Conservation (phyloP, 2,888 invertebrate species). For the Heteromurus nitidus region DNA sequence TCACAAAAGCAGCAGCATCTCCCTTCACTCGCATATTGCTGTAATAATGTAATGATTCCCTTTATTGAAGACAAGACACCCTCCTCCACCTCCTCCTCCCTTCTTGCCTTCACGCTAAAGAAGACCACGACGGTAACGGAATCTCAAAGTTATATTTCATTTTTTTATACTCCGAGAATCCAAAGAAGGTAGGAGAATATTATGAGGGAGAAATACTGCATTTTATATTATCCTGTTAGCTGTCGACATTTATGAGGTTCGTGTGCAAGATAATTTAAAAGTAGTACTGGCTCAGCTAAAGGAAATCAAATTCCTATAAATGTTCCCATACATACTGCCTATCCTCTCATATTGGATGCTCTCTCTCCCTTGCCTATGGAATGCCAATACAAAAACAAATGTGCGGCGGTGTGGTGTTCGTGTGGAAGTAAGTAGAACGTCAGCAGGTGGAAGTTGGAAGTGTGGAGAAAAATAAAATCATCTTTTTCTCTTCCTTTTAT, state of each 20-base stretch:
- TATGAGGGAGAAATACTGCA: too few relatives aligned
- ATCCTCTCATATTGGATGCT: neutral
- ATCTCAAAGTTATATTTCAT: too few relatives aligned
- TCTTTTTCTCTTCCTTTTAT: neutral
- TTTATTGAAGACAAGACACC: too few relatives aligned
- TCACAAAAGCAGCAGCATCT: too few relatives aligned
- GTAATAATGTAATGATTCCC: too few relatives aligned
- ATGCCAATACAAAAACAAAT: neutral
- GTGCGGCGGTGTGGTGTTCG: neutral
- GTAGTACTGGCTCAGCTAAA: slow-evolving; percentile 32
- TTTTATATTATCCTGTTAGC: slow-evolving; percentile 41
- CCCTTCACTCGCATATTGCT: too few relatives aligned
- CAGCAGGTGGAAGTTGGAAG: too few relatives aligned
- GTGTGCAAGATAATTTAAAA: slow-evolving; percentile 63
- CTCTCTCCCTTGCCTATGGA: neutral
- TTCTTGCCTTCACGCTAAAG: too few relatives aligned
- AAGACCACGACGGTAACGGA: too few relatives aligned
- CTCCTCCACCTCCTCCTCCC: too few relatives aligned
- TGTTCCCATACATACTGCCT: neutral
- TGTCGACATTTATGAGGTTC: slow-evolving; percentile 62
- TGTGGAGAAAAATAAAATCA: slow-evolving; percentile 20
- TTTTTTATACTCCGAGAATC: too few relatives aligned
- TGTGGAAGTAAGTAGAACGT: neutral
- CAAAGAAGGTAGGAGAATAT: too few relatives aligned
- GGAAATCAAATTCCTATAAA: slow-evolving; percentile 56